Evolutionary conservation across 2,797 vertebrate genomes (phyloP), one percentile per base, ranked within the genome.

Genomic region (Triplophysa bombifrons): DNA sequence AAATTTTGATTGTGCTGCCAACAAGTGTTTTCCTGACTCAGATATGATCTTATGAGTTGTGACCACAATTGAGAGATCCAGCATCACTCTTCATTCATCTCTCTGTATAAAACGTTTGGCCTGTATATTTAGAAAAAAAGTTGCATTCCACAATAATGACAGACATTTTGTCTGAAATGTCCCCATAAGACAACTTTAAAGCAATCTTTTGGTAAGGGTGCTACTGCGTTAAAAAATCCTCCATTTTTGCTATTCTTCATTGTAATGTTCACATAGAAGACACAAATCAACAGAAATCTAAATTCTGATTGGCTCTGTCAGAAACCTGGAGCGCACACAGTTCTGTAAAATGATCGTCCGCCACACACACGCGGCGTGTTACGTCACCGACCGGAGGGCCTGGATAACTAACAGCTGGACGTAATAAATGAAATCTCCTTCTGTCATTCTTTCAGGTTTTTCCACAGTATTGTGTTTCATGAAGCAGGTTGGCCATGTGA

Each of bases 321-420:
- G 50, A 51, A 19, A 51, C 50, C 6, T 51, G 17, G 10, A 58
- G 19, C 10, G 11, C 20, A 22, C 10, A 58, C n/a, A 20, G 50
- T 8, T 51, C 34, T 38, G 34, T 8, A 8, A 38, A 38, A 67
- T 27, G 2, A 56, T 56, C 74, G 22, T 55, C 14, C 17, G 19
- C 25, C 11, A 25, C 11, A 68, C 34, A 53, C 34, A 60, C 56
- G 27, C 56, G 6, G 58, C 16, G 27, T 61, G 3, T 61, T 11
- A 41, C 44, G 9, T 10, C 60, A 65, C 61, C 34, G 30, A 41
- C 17, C 3, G 10, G 44, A 64, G 72, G 56, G 13, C 30, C 41
- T 67, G 50, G 51, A 60, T 65, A 70, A 25, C 60, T 50, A 68
- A 68, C 84, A 83, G 84, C 81, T 85, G 84, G 81, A 82, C 61